Evolutionary conservation across 2,888 invertebrate genomes (phyloP).

Genomic region (Drosophila lacicola): DNA sequence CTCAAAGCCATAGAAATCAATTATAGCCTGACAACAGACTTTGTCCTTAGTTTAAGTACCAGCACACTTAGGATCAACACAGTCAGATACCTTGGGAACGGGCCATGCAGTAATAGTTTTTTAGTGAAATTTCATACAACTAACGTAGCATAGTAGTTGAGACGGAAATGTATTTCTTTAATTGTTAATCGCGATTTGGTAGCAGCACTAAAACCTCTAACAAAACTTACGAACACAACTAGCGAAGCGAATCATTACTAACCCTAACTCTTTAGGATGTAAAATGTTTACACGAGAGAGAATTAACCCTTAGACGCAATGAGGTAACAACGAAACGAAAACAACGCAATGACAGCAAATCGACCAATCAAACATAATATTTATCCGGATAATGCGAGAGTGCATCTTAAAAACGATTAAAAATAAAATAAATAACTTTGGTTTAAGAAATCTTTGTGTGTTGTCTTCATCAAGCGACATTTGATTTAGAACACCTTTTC

Average conservation of each 20-base stretch:
- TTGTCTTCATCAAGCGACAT: constrained; percentile 37
- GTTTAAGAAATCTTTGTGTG: constrained; percentile 40
- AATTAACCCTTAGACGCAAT: constrained; percentile 47
- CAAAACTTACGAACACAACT: constrained; percentile 59
- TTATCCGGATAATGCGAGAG: constrained; percentile 78
- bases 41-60: constrained; percentile 69
- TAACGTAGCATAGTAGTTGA: constrained; percentile 61
- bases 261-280: constrained; percentile 55
- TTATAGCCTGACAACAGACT: constrained; percentile 77
- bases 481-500: constrained; percentile 35
- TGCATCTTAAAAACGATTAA: constrained; percentile 69
- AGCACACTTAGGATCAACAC: constrained; percentile 60
- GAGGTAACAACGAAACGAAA: constrained; percentile 78
- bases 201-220: constrained; percentile 73
- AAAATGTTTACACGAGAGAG: constrained; percentile 39
- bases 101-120: constrained; percentile 57
- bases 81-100: constrained; percentile 62
- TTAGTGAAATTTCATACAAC: constrained; percentile 70
- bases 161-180: constrained; percentile 36
- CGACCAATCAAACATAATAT: constrained; percentile 62
- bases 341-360: constrained; percentile 51
- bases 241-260: constrained; percentile 76
- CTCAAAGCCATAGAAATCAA: constrained; percentile 85
- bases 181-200: constrained; percentile 77
- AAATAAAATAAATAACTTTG: constrained; percentile 44